Base-by-base conservation (phyloP, 2,888 invertebrate species). In the Tetanocera ferruginea region DNA sequence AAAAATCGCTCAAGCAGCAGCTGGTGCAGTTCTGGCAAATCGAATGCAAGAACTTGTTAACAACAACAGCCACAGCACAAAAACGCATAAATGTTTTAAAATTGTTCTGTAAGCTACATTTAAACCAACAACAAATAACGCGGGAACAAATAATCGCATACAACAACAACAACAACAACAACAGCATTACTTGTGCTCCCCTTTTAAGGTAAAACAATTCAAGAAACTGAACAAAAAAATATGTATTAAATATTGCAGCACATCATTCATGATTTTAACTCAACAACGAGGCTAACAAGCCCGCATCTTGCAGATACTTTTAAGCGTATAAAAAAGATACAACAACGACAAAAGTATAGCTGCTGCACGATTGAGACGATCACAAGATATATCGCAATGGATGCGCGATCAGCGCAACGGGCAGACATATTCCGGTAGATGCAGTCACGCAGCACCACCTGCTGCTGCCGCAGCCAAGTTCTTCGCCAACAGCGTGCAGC, bases 211-310 rank as follows among this genome's bases (percentile, higher is more conserved):
- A 71, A 34, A 34, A 34, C 2, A 71, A 71, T 55, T 34, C 17
- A 51, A 71, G 17, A 28, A 57, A 57, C 5, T 57, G 57, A 37
- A 23, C 8, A 5, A 25, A 60, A 28, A 60, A 60, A 37, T 19
- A 67, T 55, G 37, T 55, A 52, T 25, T 64, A 60, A 73, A 64
- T 51, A 49, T 31, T 43, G 55, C 64, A 71, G 72, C 76, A 43
- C 76, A 76, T 76, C 76, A 71, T 76, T 76, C 76, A 76, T 76
- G 51, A 60, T 60, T 70, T 60, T 25, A 64, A 74, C 34, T 70
- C 25, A n/a, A 49, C 5, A 37, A 60, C 43, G 43, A 67, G 51
- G 6, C 51, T 14, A 66, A 66, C 66, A 66, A 25, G 28, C 71
- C 34, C 14, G 71, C 37, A 67, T 49, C n/a, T 67, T 43, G 6